These are phyloP conservation scores for Hydrozoanthus tunicans DNA, from an alignment of 64 coral and sea anemone genomes.

Conservation along the genomic window DNA sequence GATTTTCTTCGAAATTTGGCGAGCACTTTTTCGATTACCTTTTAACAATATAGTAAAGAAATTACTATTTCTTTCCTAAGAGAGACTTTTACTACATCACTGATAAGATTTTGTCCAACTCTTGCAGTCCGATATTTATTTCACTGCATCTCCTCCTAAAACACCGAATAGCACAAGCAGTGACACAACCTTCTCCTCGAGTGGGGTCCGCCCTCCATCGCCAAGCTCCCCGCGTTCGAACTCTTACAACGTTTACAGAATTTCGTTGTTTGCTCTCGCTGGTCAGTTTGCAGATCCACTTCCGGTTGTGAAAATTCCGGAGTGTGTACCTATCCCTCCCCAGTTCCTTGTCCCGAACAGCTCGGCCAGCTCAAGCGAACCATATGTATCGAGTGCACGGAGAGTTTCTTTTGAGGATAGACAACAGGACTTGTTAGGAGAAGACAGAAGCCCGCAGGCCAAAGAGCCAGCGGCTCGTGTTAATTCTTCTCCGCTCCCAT, in stretches of 20 bases:
- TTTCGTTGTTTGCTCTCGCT: conserved; percentile 80
- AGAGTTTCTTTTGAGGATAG: conserved; percentile 41
- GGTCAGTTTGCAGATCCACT: conserved; percentile 82
- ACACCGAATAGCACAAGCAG: conserved; percentile 20
- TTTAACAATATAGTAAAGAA: too few species aligned
- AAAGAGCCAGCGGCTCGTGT: background rate
- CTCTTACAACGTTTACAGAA: conserved; percentile 70
- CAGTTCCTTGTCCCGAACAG: conserved; percentile 14
- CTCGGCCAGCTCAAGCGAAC: background rate
- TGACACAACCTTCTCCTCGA: background rate
- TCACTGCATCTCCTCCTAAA: conserved; percentile 79
- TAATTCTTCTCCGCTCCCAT: conserved; percentile 14
- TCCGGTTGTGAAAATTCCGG: conserved; percentile 57
- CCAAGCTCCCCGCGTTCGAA: conserved; percentile 6
- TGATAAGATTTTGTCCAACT: background rate
- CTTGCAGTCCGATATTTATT: conserved; percentile 87
- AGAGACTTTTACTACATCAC: background rate
- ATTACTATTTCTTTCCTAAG: too few species aligned
- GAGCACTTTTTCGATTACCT: too few species aligned
- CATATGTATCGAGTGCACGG: conserved; percentile 9
- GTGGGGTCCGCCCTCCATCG: conserved; percentile 31
- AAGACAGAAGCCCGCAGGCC: background rate
- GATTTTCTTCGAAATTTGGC: too few species aligned
- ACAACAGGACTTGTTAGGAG: background rate
- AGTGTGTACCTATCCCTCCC: conserved; percentile 14